Evolutionary conservation across 2,888 invertebrate genomes (phyloP).

Genomic region (Tineola bisselliella): DNA sequence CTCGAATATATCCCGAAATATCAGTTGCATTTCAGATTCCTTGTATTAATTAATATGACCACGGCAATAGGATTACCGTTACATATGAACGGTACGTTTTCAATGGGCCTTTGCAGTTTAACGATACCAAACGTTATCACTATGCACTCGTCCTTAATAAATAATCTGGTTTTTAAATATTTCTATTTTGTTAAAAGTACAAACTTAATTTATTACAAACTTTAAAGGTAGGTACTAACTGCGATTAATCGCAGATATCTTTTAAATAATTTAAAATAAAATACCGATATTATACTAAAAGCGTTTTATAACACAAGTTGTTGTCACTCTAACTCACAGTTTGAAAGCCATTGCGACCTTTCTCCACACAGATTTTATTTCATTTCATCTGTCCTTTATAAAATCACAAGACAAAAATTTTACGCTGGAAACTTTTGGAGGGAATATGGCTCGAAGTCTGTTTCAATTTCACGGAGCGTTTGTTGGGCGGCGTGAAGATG

Average conservation of each 20-base stretch:
- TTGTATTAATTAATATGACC: too few species aligned
- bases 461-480: conserved; percentile 66
- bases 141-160: too few species aligned
- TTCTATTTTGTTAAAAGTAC: too few species aligned
- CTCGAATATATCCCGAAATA: not conserved
- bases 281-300: not conserved
- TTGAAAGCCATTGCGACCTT: conserved; percentile 4
- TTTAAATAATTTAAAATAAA: not conserved
- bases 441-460: conserved; percentile 35
- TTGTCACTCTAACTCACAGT: not conserved
- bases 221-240: too few species aligned
- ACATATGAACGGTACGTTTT: too few species aligned
- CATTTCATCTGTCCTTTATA: not conserved
- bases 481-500: conserved; percentile 54
- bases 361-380: conserved; percentile 3
- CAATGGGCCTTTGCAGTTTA: too few species aligned
- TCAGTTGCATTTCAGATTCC: too few species aligned
- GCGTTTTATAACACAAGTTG: not conserved
- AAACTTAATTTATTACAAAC: too few species aligned
- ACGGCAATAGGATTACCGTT: too few species aligned
- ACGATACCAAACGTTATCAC: too few species aligned
- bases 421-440: conserved; percentile 18
- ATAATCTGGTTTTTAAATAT: too few species aligned
- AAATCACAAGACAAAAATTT: conserved; percentile 19
- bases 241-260: too few species aligned